phyloP scores from a whole-genome alignment of 2,113 vertebrate genomes.

The Gallinago jamesoni region DNA sequence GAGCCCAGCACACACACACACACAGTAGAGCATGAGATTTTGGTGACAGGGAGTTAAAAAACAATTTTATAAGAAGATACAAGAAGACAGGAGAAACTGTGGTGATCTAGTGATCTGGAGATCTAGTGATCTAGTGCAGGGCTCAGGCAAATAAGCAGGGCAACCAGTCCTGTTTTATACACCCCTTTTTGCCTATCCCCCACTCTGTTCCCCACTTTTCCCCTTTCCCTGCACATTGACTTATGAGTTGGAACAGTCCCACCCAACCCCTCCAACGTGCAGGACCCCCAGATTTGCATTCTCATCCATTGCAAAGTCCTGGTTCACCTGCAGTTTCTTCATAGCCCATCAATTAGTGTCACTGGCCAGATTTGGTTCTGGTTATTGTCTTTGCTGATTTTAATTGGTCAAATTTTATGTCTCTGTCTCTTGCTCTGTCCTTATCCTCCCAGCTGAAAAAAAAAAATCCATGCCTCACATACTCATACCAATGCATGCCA shows the following conservation, averaged over 20 bases:
- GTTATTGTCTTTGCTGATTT: background rate
- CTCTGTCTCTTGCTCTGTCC: background rate
- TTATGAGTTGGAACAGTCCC: background rate
- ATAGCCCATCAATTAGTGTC: background rate
- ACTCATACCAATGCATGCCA: background rate
- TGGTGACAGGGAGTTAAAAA: background rate
- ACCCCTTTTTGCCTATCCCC: rapidly evolving
- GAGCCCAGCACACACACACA: background rate
- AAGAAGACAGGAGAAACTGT: background rate
- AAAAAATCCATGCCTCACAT: background rate
- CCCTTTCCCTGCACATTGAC: background rate
- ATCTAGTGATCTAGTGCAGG: background rate
- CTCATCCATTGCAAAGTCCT: background rate
- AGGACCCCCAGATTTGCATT: background rate
- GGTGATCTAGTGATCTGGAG: background rate
- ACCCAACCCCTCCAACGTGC: background rate
- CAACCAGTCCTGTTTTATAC: background rate
- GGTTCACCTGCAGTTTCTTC: background rate
- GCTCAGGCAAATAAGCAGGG: background rate
- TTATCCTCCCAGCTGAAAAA: background rate
- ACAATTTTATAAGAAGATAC: background rate
- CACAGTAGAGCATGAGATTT: background rate
- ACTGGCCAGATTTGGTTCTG: background rate
- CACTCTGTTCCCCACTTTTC: rapidly evolving
- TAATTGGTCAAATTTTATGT: background rate